These are phyloP conservation scores for Agrilus cyanescens DNA, from an alignment of 2,888 invertebrate species.

Conservation along the genomic window DNA sequence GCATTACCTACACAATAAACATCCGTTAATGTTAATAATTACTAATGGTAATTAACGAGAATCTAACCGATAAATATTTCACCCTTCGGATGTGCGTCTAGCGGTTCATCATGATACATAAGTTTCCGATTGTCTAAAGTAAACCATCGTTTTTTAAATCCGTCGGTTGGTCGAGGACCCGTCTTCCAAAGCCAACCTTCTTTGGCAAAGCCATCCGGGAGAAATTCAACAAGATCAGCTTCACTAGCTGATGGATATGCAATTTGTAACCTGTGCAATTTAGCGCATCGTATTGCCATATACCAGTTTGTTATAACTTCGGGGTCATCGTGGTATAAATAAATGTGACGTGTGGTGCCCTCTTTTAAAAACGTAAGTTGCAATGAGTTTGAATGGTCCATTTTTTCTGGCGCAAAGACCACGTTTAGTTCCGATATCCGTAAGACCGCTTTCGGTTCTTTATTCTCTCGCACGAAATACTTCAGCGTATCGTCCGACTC, in stretches of 20 bases:
- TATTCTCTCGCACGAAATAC: conserved; percentile 61
- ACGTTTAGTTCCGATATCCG: conserved; percentile 74
- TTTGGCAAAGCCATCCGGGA: conserved; percentile 71
- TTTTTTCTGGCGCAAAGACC: conserved; percentile 72
- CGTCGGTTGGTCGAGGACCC: conserved; percentile 69
- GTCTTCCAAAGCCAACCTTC: conserved; percentile 88
- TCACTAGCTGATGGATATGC: conserved; percentile 71
- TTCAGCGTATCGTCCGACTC: conserved; percentile 72
- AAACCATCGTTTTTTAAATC: conserved; percentile 80
- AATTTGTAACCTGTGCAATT: conserved; percentile 69
- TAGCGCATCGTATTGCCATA: conserved; percentile 59
- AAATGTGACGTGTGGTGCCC: conserved; percentile 76
- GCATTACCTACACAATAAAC: conserved; percentile 43
- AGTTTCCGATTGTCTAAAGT: conserved; percentile 77
- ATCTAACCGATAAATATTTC: conserved; percentile 71
- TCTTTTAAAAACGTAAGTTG: conserved; percentile 79
- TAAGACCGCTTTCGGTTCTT: conserved; percentile 72
- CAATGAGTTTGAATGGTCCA: conserved; percentile 66
- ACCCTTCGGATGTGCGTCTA: conserved; percentile 82
- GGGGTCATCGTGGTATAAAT: conserved; percentile 74
- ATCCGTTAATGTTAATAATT: background rate
- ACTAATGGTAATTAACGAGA: conserved; percentile 19
- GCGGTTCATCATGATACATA: conserved; percentile 84
- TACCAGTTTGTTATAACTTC: conserved; percentile 78
- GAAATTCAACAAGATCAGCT: conserved; percentile 54